phyloP scores from a whole-genome alignment of 2,888 invertebrate species.

The Idaea biselata region DNA sequence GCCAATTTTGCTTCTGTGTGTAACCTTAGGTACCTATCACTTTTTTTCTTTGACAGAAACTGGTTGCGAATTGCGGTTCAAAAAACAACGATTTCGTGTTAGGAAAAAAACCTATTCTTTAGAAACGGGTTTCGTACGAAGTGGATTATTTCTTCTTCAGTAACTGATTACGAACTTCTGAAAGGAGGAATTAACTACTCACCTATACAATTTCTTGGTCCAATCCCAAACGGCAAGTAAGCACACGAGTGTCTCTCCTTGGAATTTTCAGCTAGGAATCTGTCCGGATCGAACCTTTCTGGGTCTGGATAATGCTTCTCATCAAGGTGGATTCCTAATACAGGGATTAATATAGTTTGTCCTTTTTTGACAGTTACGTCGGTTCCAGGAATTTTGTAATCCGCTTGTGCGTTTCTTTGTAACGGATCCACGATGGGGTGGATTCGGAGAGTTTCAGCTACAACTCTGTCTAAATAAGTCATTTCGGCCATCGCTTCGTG shows the following conservation, averaged over 20 bases:
- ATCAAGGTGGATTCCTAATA: slow-evolving; percentile 61
- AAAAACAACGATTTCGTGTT: too few species aligned
- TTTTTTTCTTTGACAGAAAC: too few species aligned
- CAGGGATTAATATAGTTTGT: slow-evolving; percentile 45
- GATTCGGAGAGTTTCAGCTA: slow-evolving; percentile 61
- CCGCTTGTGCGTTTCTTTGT: slow-evolving; percentile 46
- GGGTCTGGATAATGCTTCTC: slow-evolving; percentile 62
- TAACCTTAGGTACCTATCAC: too few species aligned
- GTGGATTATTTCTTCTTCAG: too few species aligned
- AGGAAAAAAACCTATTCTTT: too few species aligned
- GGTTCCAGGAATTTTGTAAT: slow-evolving; percentile 56
- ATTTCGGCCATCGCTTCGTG: slow-evolving; percentile 59
- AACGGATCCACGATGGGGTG: slow-evolving; percentile 63
- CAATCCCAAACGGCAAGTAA: slow-evolving; percentile 63
- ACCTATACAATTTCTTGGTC: slow-evolving; percentile 68
- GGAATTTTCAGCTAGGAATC: slow-evolving; percentile 54
- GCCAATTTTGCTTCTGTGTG: too few species aligned
- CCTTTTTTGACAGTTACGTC: slow-evolving; percentile 52
- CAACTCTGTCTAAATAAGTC: slow-evolving; percentile 57
- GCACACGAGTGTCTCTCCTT: slow-evolving; percentile 48
- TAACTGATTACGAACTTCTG: too few species aligned
- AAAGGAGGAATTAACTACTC: slow-evolving; percentile 30
- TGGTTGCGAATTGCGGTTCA: too few species aligned
- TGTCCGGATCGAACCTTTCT: slow-evolving; percentile 64
- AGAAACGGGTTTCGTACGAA: too few species aligned